These are phyloP conservation scores for Condylura cristata DNA, from an alignment of 2,113 vertebrate genomes.

Conservation along the genomic window DNA sequence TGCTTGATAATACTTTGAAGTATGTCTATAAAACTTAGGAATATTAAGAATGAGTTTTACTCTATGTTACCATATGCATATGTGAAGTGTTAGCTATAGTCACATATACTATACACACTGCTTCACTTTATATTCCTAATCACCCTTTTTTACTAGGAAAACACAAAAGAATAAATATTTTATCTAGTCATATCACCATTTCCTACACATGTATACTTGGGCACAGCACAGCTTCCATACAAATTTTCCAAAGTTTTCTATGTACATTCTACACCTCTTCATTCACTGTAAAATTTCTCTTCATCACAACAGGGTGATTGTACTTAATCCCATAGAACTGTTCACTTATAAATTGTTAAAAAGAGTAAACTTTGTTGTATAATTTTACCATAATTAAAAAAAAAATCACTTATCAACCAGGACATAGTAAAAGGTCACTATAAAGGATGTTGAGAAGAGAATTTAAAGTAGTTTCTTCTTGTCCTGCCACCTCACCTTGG, in stretches of 20 bases:
- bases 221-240: not conserved
- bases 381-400: not conserved
- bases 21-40: not conserved
- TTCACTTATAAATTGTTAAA: not conserved
- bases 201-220: not conserved
- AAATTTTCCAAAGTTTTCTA: not conserved
- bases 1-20: not conserved
- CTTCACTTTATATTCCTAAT: not conserved
- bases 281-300: not conserved
- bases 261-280: not conserved
- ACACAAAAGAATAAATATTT: not conserved
- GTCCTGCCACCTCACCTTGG: not conserved
- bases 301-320: not conserved
- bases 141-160: not conserved
- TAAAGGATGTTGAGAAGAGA: not conserved
- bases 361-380: not conserved
- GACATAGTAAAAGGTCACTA: not conserved
- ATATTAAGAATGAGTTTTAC: not conserved
- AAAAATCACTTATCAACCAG: not conserved
- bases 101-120: not conserved
- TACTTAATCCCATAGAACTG: not conserved
- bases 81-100: not conserved
- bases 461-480: not conserved
- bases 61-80: not conserved
- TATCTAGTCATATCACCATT: not conserved